Conservation (phyloP, 2,888 invertebrate species). For the Syrphus vitripennis region DNA sequence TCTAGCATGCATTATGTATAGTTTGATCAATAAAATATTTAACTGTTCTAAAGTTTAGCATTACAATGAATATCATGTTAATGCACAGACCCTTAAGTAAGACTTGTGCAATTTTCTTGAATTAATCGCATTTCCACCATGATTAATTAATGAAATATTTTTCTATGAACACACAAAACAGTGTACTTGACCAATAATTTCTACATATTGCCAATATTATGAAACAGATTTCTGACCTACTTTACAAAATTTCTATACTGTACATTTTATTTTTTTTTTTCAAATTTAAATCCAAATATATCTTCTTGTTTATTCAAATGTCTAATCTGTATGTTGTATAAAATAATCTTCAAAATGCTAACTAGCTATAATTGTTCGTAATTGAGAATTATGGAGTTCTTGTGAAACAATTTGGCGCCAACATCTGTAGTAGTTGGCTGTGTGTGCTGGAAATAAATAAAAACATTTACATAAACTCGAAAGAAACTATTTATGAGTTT, state of each 20-base stretch:
- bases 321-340: constrained; percentile 4
- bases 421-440: background rate
- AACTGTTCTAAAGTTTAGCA: no score
- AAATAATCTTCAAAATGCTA: background rate
- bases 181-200: background rate
- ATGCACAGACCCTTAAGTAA: no score
- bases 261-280: background rate
- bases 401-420: constrained; percentile 38
- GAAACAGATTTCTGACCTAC: constrained; percentile 4
- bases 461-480: background rate
- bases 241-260: background rate
- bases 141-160: background rate
- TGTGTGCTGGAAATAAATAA: background rate
- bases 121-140: background rate
- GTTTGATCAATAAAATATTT: no score
- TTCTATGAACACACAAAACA: background rate
- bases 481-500: background rate
- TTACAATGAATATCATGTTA: no score
- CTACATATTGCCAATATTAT: background rate
- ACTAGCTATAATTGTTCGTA: constrained; percentile 28
- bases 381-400: constrained; percentile 28
- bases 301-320: background rate
- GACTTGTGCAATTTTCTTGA: no score
- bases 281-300: background rate
- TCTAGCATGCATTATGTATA: no score